Conservation (phyloP, 2,797 vertebrate genomes). For the Cyclura pinguis region DNA sequence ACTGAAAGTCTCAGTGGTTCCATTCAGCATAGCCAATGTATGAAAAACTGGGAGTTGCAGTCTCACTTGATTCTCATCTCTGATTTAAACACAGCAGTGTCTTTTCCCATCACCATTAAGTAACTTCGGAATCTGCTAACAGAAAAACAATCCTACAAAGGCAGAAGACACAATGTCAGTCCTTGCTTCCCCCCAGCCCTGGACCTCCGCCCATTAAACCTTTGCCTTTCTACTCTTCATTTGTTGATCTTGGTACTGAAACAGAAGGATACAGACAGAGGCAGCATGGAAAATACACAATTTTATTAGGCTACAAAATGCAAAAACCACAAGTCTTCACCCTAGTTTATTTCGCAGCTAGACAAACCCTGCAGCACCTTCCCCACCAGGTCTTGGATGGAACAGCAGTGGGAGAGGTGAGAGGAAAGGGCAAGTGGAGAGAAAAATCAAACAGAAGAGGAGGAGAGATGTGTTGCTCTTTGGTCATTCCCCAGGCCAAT, state of each 20-base stretch:
- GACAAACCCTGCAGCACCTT: not conserved
- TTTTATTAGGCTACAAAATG: constrained; percentile 72
- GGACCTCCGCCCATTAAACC: too few species aligned
- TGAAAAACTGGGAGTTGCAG: too few species aligned
- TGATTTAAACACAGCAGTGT: too few species aligned
- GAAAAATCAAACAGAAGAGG: not conserved
- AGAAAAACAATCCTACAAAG: not conserved
- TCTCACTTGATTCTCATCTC: too few species aligned
- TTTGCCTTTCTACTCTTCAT: not conserved
- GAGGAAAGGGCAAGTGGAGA: not conserved
- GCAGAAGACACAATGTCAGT: not conserved
- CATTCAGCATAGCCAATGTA: too few species aligned
- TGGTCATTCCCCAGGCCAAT: not conserved
- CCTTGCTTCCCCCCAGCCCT: not conserved
- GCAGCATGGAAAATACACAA: constrained; percentile 61
- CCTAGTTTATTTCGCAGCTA: constrained; percentile 51
- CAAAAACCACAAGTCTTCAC: constrained; percentile 41
- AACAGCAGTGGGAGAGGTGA: not conserved
- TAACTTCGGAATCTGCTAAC: not conserved
- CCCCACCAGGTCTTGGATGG: not conserved
- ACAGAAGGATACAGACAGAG: constrained; percentile 10
- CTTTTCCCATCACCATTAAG: too few species aligned
- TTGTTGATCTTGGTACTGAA: not conserved
- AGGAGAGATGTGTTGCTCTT: not conserved
- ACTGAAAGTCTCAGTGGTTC: too few species aligned